Percentiles rank a stretch among this genome's conserved stretches.
Conservation (phyloP, 2,888 invertebrate species). For the Acanthococcus lagerstroemiae region DNA sequence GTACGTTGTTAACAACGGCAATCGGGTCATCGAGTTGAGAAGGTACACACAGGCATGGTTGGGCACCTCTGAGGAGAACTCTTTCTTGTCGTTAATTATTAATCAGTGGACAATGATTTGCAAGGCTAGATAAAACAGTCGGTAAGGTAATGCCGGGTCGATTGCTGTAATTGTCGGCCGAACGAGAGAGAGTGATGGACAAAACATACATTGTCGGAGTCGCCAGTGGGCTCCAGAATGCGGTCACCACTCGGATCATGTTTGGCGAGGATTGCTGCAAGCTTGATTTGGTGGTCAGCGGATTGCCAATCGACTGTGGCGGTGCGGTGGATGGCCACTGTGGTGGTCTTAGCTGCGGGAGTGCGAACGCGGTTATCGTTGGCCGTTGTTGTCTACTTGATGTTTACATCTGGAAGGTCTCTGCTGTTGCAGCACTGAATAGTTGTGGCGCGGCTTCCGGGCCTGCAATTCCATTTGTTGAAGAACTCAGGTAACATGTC, state of each 20-base stretch:
- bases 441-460: no score
- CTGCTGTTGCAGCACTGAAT: no score
- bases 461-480: no score
- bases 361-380: no score
- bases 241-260: no score
- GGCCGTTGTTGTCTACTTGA: no score
- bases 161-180: not conserved
- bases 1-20: conserved; percentile 2
- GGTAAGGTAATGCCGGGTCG: no score
- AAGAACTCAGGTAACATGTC: no score
- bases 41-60: not conserved
- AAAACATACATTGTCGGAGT: not conserved
- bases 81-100: conserved; percentile 23
- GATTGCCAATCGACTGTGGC: not conserved
- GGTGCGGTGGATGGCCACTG: not conserved
- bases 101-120: conserved; percentile 28
- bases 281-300: not conserved
- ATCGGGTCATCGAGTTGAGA: conserved; percentile 12
- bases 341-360: not conserved
- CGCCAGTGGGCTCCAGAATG: no score
- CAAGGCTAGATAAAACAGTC: conserved; percentile 6
- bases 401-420: no score
- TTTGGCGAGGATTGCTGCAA: not conserved
- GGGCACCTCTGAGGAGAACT: conserved; percentile 4
- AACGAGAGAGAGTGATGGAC: not conserved